These are phyloP conservation scores for Grammomys dolichurus DNA, from an alignment of 2,113 vertebrate genomes.

Conservation along the genomic window DNA sequence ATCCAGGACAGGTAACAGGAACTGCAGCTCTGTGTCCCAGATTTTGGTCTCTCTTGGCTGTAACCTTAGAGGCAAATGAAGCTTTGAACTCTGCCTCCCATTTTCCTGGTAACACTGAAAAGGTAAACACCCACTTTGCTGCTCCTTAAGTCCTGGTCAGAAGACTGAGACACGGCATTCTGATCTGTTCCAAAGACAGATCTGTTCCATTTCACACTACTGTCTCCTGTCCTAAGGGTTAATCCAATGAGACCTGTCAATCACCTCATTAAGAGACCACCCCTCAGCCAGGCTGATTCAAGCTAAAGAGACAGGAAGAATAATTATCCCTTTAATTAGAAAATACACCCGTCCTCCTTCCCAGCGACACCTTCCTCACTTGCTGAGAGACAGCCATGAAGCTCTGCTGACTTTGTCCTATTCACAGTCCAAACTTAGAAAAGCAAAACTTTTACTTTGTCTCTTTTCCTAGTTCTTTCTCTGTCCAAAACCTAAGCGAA, in stretches of 20 bases:
- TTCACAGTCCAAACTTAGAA: background rate
- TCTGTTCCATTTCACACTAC: no score
- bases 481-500: background rate
- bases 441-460: background rate
- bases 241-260: background rate
- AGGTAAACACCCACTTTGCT: background rate
- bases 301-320: background rate
- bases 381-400: background rate
- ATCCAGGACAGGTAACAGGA: fast-evolving
- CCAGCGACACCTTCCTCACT: background rate
- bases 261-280: background rate
- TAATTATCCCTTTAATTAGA: background rate
- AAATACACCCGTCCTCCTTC: background rate
- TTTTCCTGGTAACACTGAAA: background rate
- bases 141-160: background rate
- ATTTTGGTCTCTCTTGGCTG: no score
- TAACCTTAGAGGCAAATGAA: background rate
- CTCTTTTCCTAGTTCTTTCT: background rate
- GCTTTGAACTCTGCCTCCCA: background rate
- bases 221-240: background rate
- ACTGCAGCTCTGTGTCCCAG: background rate
- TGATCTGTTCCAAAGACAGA: no score
- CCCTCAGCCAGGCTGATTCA: background rate
- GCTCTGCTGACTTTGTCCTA: no score
- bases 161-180: background rate